Base-by-base conservation (phyloP, 2,113 vertebrate genomes). In the Neogale vison region DNA sequence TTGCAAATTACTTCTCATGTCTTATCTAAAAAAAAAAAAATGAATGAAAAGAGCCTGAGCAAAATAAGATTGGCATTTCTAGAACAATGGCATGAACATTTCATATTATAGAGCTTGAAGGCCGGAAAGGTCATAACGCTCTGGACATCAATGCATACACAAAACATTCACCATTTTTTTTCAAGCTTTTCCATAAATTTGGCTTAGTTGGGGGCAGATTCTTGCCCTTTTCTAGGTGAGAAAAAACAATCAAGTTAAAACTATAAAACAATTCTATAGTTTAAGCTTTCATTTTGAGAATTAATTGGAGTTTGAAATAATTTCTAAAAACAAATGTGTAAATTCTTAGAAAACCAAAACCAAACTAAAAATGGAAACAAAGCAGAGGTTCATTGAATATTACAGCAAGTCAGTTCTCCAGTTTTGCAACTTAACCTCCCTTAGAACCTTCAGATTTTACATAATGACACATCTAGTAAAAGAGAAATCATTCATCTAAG, bases 301-400 rank as follows among this genome's bases (percentile, higher is more conserved):
- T 96, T 61, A 97, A 96, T 83, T 96, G 81, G 85, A 93, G 72
- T 95, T 93, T 95, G 92, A 98, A 97, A 97, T 97, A 96, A 97
- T 92, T 90, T 69, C 80, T 85, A 96, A 96, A 97, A 98, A 92
- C 71, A 96, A 96, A 88, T 74, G 74, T 97, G 80, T 71, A 96
- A 92, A 97, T 93, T 95, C 90, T 95, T 69, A 82, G 65, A 95
- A 96, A 97, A 96, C 50, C 80, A 95, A 98, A 96, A 93, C 81
- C 81, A 95, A 94, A 67, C 69, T 97, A 88, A 97, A 81, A 95
- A 82, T 24, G 65, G 77, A 94, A 92, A 93, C 61, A 88, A 96
- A 84, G 47, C 65, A 92, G 86, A 95, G 67, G 1, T 88, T 97
- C 83, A 83, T 79, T 0, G 7, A 45, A 79, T 2, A 42, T 24